phyloP scores from a whole-genome alignment of 2,797 vertebrate genomes.

The Choloepus didactylus region DNA sequence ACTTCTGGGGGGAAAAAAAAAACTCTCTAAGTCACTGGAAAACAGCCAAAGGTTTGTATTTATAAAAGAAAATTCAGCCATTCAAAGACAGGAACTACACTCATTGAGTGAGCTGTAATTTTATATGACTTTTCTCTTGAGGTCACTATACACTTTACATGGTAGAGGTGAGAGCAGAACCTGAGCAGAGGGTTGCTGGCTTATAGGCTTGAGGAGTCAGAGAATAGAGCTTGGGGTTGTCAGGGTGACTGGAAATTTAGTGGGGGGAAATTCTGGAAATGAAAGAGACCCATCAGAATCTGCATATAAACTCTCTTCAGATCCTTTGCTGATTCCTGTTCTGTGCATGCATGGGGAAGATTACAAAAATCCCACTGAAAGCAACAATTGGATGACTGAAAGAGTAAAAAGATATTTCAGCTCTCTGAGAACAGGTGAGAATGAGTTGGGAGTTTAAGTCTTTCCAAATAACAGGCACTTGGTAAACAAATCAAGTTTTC shows the following conservation, averaged over 20 bases:
- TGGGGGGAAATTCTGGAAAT: neutral
- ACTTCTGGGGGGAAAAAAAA: neutral
- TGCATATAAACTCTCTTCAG: neutral
- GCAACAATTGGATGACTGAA: neutral
- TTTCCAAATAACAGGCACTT: neutral
- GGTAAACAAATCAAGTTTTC: no score
- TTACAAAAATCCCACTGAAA: neutral
- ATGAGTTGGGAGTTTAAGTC: neutral
- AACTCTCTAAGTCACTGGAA: neutral
- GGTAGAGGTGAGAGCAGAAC: neutral
- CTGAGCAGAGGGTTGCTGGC: neutral
- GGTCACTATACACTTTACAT: rapidly evolving
- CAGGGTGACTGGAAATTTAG: neutral
- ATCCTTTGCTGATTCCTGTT: neutral
- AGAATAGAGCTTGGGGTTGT: neutral
- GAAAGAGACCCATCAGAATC: neutral
- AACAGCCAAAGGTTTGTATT: neutral
- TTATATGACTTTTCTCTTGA: neutral
- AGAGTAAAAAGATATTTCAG: neutral
- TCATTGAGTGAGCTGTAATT: neutral
- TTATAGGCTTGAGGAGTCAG: neutral
- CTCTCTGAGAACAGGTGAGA: neutral
- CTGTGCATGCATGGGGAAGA: neutral
- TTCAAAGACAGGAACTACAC: neutral
- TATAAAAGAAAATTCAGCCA: neutral